Percentiles rank a stretch among this genome's conserved stretches.
These are phyloP conservation scores for Metaphire vulgaris DNA, from an alignment of 1,140 invertebrate genomes.

Conservation along the genomic window DNA sequence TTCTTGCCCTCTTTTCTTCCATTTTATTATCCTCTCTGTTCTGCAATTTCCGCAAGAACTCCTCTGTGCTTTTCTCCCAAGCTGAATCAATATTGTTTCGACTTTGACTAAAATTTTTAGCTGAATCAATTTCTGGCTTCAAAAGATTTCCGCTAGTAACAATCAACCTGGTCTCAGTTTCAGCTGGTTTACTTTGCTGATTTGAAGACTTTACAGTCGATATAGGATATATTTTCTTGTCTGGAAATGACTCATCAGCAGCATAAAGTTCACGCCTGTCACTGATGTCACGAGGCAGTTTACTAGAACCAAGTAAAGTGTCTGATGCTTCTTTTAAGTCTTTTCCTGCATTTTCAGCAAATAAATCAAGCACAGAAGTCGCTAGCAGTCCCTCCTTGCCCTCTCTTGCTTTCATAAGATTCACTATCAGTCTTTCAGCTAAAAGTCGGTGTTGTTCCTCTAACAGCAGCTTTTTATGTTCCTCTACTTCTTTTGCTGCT, in stretches of 20 bases:
- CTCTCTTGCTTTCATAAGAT: background rate
- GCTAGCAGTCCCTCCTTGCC: background rate
- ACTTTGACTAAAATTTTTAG: background rate
- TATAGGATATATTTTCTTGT: too few species aligned
- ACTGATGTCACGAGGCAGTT: too few species aligned
- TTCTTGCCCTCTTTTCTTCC: background rate
- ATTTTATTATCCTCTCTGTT: background rate
- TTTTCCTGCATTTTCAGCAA: background rate
- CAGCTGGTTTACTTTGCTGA: too few species aligned
- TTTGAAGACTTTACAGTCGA: too few species aligned
- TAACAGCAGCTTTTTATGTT: background rate
- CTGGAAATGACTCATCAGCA: too few species aligned
- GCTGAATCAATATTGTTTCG: background rate
- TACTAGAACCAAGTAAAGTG: too few species aligned
- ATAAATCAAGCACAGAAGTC: background rate
- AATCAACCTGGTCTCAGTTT: background rate
- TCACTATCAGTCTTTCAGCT: background rate
- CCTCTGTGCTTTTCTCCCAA: background rate
- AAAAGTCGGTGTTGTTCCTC: background rate
- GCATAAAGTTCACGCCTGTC: too few species aligned
- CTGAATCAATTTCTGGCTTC: background rate
- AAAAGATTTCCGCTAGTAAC: background rate
- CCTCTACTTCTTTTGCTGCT: background rate
- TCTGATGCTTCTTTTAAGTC: too few species aligned
- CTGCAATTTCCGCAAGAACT: background rate